These are phyloP conservation scores for Lasaia peninsularis DNA, from an alignment of 1,140 invertebrate genomes.

Conservation along the genomic window DNA sequence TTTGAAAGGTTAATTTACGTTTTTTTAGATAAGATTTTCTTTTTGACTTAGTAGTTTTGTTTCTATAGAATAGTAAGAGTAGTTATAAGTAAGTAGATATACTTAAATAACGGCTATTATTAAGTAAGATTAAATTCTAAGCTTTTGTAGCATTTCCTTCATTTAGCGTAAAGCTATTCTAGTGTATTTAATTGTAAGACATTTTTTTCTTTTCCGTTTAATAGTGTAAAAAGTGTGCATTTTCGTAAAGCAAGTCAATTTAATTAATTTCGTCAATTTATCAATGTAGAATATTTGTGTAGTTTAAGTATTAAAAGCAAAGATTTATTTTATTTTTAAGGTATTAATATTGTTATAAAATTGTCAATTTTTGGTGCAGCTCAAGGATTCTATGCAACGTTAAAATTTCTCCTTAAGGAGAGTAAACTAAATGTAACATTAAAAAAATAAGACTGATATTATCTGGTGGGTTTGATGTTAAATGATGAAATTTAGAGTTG, in stretches of 20 bases:
- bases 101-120: too few relatives aligned
- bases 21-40: too few relatives aligned
- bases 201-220: too few relatives aligned
- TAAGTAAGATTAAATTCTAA: too few relatives aligned
- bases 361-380: slow-evolving; percentile 14
- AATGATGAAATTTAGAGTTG: slow-evolving; percentile 4
- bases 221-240: slow-evolving; percentile 4
- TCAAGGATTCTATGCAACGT: background rate
- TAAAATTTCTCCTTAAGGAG: background rate
- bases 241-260: slow-evolving; percentile 10
- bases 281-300: background rate
- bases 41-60: too few relatives aligned
- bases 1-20: too few relatives aligned
- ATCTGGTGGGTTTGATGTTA: slow-evolving; percentile 22
- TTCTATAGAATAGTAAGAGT: too few relatives aligned
- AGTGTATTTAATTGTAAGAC: slow-evolving; percentile 15
- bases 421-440: background rate
- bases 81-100: too few relatives aligned
- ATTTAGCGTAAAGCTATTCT: too few relatives aligned
- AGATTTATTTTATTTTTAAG: slow-evolving; percentile 2
- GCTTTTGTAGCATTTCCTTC: too few relatives aligned
- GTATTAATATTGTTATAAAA: background rate
- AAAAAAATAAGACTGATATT: slow-evolving; percentile 25
- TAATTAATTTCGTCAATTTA: slow-evolving; percentile 16
- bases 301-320: slow-evolving; percentile 3